Evolutionary conservation across 2,888 invertebrate species (phyloP).

Genomic region (Amiota minor): DNA sequence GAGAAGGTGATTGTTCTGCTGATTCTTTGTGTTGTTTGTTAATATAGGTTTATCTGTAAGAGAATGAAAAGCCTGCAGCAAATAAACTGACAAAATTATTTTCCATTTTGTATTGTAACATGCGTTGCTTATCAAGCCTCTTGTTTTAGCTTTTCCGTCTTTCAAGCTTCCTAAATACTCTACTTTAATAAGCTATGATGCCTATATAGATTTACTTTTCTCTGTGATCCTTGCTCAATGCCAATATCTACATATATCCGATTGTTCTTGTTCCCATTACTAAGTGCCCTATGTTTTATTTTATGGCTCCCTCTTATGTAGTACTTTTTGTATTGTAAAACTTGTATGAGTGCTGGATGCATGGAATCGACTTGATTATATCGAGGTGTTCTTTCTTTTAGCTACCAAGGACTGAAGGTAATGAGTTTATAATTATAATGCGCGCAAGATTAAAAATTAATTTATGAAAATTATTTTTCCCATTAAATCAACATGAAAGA

Average conservation of each 20-base stretch:
- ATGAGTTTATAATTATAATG: constrained; percentile 26
- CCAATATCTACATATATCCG: constrained; percentile 3
- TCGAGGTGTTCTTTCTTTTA: background rate
- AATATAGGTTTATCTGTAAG: background rate
- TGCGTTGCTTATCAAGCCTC: constrained; percentile 32
- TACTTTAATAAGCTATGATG: too few species aligned
- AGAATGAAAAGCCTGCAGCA: constrained; percentile 16
- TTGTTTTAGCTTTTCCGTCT: background rate
- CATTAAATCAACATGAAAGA: background rate
- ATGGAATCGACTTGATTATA: constrained; percentile 11
- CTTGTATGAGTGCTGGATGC: constrained; percentile 17
- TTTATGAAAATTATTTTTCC: constrained; percentile 8
- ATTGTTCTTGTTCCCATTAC: background rate
- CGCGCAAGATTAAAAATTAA: constrained; percentile 1
- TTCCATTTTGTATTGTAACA: constrained; percentile 27
- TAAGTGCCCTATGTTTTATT: too few species aligned
- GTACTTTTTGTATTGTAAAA: background rate
- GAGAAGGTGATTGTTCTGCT: too few species aligned
- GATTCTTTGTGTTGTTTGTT: too few species aligned
- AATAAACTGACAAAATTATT: constrained; percentile 39
- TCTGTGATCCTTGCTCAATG: background rate
- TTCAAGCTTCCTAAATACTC: background rate
- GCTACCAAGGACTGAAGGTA: background rate
- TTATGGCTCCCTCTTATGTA: background rate
- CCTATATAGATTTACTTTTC: too few species aligned